Conservation (phyloP, 2,113 vertebrate species). For the Sebastes schlegelii region DNA sequence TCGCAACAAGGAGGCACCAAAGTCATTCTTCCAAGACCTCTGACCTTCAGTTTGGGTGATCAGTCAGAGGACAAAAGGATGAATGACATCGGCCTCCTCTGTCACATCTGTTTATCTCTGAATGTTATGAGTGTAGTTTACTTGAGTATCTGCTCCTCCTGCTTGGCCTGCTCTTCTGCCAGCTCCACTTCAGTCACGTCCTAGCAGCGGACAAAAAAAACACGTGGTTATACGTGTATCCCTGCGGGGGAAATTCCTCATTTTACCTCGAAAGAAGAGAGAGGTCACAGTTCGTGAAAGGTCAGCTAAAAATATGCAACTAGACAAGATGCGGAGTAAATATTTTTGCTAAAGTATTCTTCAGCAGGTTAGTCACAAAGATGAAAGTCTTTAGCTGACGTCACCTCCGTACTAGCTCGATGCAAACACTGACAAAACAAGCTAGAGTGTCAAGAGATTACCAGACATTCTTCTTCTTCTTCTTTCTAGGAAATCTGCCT, state of each 20-base stretch:
- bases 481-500: too few species aligned
- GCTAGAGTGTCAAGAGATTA: not conserved
- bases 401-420: not conserved
- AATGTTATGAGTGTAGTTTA: slow-evolving; percentile 70
- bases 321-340: not conserved
- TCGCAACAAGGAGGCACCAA: not conserved
- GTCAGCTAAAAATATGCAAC: not conserved
- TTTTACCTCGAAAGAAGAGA: not conserved
- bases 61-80: not conserved
- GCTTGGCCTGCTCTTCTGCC: slow-evolving; percentile 90
- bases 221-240: not conserved
- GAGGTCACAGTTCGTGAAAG: not conserved
- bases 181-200: slow-evolving; percentile 93
- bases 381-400: not conserved
- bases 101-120: not conserved
- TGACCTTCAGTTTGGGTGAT: not conserved
- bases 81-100: too few species aligned
- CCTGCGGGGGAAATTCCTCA: not conserved
- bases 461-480: not conserved
- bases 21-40: not conserved
- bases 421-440: not conserved
- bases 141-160: slow-evolving; percentile 93
- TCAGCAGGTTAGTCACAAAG: not conserved
- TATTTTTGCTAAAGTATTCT: not conserved
- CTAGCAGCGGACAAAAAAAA: slow-evolving; percentile 76